Conservation (phyloP, 2,797 vertebrate genomes). For the Cynodonichthys magdalenae region DNA sequence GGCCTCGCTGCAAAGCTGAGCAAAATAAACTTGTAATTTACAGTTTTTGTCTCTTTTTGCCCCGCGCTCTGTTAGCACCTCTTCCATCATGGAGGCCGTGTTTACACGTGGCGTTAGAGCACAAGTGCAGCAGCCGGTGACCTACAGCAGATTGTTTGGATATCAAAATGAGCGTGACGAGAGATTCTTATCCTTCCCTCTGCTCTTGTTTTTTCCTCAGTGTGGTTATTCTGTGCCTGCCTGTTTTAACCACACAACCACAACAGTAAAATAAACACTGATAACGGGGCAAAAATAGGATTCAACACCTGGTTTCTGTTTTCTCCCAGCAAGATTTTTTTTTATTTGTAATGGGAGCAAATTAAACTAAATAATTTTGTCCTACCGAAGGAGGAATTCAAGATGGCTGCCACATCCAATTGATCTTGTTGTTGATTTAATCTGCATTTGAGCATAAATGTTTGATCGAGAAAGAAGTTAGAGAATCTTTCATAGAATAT, state of each 20-base stretch:
- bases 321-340: conserved; percentile 34
- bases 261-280: conserved; percentile 48
- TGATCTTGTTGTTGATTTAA: no score
- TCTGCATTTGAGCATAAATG: background rate
- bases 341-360: conserved; percentile 6
- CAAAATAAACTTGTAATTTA: conserved; percentile 10
- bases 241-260: conserved; percentile 33
- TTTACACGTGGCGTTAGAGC: conserved; percentile 63
- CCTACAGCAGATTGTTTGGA: conserved; percentile 72
- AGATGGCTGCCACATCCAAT: no score
- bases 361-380: no score
- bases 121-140: conserved; percentile 59
- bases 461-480: background rate
- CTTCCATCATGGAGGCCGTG: conserved; percentile 73
- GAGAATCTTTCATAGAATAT: background rate
- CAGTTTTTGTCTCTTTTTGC: conserved; percentile 39
- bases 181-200: conserved; percentile 55
- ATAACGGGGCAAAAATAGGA: conserved; percentile 41
- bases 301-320: conserved; percentile 36
- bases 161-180: conserved; percentile 53
- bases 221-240: conserved; percentile 37
- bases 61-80: conserved; percentile 61
- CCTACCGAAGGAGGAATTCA: no score
- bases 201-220: conserved; percentile 35
- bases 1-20: conserved; percentile 10